These are phyloP conservation scores for Nephrotoma appendiculata DNA, from an alignment of 2,888 invertebrate genomes.

Conservation along the genomic window DNA sequence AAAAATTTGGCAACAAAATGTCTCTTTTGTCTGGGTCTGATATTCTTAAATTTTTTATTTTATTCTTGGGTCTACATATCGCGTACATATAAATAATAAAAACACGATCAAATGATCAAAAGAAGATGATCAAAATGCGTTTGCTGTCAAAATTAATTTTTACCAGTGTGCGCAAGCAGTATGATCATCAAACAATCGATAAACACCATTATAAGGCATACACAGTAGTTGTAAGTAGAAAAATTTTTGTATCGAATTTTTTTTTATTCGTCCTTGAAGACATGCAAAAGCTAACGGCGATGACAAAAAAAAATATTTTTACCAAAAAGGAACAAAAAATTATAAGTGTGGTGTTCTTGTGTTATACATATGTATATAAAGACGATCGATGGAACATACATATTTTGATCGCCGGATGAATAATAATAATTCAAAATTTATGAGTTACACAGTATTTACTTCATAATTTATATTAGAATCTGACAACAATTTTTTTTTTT, in stretches of 20 bases:
- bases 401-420: not conserved
- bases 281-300: not conserved
- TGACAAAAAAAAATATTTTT: not conserved
- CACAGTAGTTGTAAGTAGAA: not conserved
- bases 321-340: not conserved
- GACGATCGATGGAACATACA: not conserved
- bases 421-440: not conserved
- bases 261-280: not conserved
- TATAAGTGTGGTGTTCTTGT: not conserved
- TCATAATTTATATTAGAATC: not conserved
- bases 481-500: not conserved
- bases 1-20: not conserved
- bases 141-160: not conserved
- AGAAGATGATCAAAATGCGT: not conserved
- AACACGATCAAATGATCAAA: not conserved
- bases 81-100: not conserved
- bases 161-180: not conserved
- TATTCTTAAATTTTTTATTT: not conserved
- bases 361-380: not conserved
- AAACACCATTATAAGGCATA: not conserved
- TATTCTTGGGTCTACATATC: too few relatives aligned
- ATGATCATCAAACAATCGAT: not conserved
- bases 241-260: not conserved
- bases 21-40: not conserved
- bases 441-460: not conserved